Evolutionary conservation across 2,797 vertebrate species (phyloP).

Genomic region (Clarias pachynema): DNA sequence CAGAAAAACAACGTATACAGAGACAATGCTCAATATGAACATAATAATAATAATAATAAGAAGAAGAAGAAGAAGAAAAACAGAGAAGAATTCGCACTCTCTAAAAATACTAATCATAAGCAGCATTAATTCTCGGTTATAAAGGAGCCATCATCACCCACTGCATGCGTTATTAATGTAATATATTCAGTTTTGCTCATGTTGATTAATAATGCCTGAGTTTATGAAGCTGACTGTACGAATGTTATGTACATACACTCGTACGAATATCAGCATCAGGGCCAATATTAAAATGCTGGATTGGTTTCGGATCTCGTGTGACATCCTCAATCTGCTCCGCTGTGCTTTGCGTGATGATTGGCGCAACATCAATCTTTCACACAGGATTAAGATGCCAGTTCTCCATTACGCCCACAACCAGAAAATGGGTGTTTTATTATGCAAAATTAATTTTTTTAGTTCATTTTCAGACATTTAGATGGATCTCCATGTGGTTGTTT

Average conservation of each 20-base stretch:
- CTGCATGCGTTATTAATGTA: not conserved
- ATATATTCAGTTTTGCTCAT: not conserved
- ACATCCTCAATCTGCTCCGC: not conserved
- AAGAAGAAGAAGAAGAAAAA: not conserved
- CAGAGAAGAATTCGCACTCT: not conserved
- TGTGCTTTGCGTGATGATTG: not conserved
- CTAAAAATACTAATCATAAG: not conserved
- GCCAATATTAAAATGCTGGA: not conserved
- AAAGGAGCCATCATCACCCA: not conserved
- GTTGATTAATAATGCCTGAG: not conserved
- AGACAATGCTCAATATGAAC: not conserved
- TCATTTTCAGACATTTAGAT: too few relatives aligned
- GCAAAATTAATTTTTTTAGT: too few relatives aligned
- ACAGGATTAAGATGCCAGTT: not conserved
- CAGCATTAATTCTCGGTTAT: not conserved
- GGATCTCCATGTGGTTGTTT: too few relatives aligned
- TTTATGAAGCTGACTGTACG: not conserved
- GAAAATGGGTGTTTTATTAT: too few relatives aligned
- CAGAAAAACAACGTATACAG: not conserved
- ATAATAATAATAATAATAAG: slow-evolving; percentile 2
- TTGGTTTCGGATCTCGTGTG: not conserved
- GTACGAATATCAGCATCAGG: not conserved
- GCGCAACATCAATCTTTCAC: not conserved
- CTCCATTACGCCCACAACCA: not conserved
- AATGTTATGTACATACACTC: not conserved